Base-by-base conservation (phyloP, 2,888 invertebrate genomes). In the Erebia ligea region DNA sequence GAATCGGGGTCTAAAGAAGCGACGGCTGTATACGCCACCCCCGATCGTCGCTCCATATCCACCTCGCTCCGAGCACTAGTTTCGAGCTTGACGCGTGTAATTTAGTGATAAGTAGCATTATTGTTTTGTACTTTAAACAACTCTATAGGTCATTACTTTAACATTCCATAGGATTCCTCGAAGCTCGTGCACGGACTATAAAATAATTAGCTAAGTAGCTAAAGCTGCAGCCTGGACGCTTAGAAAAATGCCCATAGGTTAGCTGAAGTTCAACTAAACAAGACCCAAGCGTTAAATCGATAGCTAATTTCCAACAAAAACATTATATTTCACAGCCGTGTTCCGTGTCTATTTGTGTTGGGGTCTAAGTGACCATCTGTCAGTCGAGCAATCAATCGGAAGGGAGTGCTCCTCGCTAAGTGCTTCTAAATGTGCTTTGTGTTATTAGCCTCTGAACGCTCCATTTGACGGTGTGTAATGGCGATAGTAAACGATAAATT, bases 401-500 rank as follows among this genome's bases (percentile, higher is more conserved):
- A 78, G 76, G 73, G 77, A 80, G 80, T 78, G 81, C 77, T 80
- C 76, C 74, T 72, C 77, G 77, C 80, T 82, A 81, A 87, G 83
- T 85, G 84, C 82, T 80, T 34, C 80, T 79, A 81, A 84, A 83
- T 78, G 78, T 78, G 82, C 81, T 81, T 78, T 81, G 79, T 81
- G 80, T 81, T 84, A 84, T 85, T 85, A 81, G 80, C 75, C 68
- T 79, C 78, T 80, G 75, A 77, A 81, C 82, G 84, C 80, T 78
- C 86, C 85, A 88, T 86, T 89, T 85, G 77, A 65, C 77, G 77
- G 75, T 68, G 72, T 81, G 79, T 85, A 81, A 82, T 82, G 77
- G 80, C 76, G 45, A 48, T 61, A 61, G 64, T 64, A 62, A 54
- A 68, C 57, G 66, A 72, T 64, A 72, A 72, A 62, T 25, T 62